A percentile compares a stretch with the other conserved stretches of the same genome.
Conservation (phyloP, 2,888 invertebrate genomes). For the Masnerella sp. region DNA sequence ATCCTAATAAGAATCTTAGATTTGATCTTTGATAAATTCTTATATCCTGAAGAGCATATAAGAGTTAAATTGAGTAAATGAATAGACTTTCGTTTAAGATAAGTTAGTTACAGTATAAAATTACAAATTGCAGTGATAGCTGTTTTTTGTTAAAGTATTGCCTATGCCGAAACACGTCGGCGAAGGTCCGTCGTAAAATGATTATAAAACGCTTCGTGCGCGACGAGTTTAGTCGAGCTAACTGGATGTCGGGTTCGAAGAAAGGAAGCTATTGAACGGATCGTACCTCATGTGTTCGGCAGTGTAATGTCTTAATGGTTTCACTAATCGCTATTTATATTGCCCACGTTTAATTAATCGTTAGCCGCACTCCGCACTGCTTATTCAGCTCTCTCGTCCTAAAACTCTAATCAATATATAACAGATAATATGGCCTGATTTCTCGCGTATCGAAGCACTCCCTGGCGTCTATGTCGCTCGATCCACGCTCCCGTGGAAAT, state of each 20-base stretch:
- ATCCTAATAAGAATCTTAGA: too few species aligned
- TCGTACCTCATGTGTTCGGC: slow-evolving; percentile 19
- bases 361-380: slow-evolving; percentile 51
- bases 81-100: too few species aligned
- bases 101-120: too few species aligned
- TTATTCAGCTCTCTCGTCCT: slow-evolving; percentile 55
- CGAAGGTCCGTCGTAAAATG: slow-evolving; percentile 6
- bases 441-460: slow-evolving; percentile 63
- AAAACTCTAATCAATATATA: slow-evolving; percentile 64
- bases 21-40: too few species aligned
- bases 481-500: slow-evolving; percentile 67
- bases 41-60: too few species aligned
- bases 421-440: slow-evolving; percentile 75
- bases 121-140: too few species aligned
- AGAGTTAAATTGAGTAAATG: too few species aligned
- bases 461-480: slow-evolving; percentile 54
- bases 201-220: slow-evolving; percentile 50
- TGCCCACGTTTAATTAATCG: slow-evolving; percentile 71
- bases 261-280: slow-evolving; percentile 42
- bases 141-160: too few species aligned
- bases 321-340: slow-evolving; percentile 71
- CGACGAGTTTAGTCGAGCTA: slow-evolving; percentile 35
- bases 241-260: neutral
- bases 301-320: slow-evolving; percentile 66
- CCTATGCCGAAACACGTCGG: neutral